phyloP scores from a whole-genome alignment of 2,797 vertebrate species.

The Typhlichthys eigenmanni region DNA sequence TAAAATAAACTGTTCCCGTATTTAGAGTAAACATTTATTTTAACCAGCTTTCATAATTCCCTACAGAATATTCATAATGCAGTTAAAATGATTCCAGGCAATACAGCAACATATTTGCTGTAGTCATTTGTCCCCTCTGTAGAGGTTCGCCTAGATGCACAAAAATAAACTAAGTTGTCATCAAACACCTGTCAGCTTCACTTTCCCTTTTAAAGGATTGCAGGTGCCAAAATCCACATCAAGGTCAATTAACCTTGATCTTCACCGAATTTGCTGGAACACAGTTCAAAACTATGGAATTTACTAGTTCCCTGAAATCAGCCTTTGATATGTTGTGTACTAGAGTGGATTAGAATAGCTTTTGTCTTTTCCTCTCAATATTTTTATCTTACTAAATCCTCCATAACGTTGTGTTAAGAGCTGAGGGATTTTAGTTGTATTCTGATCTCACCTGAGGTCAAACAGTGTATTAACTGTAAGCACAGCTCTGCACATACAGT shows the following conservation, averaged over 20 bases:
- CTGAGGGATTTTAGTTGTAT: conserved; percentile 34
- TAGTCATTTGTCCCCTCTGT: conserved; percentile 11
- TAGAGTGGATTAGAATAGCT: conserved; percentile 25
- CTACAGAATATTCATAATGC: conserved; percentile 35
- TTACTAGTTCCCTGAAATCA: conserved; percentile 8
- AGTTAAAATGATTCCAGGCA: conserved; percentile 47
- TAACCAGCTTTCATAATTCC: conserved; percentile 44
- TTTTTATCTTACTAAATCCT: conserved; percentile 13
- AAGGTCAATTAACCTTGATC: conserved; percentile 15
- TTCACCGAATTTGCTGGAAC: neutral
- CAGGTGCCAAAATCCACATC: conserved; percentile 10
- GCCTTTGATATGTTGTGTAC: conserved; percentile 15
- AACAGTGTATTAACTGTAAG: conserved; percentile 23
- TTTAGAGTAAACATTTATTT: conserved; percentile 45
- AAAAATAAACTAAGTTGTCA: neutral
- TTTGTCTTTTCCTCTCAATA: conserved; percentile 10
- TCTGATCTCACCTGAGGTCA: conserved; percentile 38
- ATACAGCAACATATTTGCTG: conserved; percentile 26
- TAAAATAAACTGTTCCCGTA: conserved; percentile 25
- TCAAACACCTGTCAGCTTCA: conserved; percentile 3
- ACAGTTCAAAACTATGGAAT: conserved; percentile 6
- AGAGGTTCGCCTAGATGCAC: conserved; percentile 16
- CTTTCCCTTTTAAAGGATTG: conserved; percentile 2
- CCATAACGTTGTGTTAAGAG: conserved; percentile 21
- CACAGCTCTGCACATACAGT: conserved; percentile 32